Conservation (phyloP, 2,113 vertebrate genomes). For the Cephalopterus ornatus region DNA sequence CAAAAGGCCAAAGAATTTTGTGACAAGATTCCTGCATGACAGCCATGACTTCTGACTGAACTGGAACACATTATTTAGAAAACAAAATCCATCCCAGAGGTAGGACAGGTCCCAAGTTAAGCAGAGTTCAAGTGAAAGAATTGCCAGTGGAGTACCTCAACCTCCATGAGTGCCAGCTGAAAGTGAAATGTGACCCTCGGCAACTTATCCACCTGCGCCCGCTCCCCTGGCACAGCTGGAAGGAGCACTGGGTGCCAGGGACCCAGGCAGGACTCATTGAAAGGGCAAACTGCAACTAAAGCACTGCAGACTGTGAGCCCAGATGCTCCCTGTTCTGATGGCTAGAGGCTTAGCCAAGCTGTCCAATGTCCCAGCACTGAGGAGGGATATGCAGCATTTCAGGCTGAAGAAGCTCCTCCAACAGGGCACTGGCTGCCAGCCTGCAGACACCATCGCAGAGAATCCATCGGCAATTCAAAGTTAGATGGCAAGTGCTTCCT, state of each 20-base stretch:
- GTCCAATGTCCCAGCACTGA: not conserved
- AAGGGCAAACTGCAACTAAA: not conserved
- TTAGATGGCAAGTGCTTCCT: not conserved
- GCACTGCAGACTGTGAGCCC: fast-evolving
- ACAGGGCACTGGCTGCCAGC: not conserved
- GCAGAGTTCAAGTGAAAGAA: not conserved
- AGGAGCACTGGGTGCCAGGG: fast-evolving
- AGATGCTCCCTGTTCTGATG: not conserved
- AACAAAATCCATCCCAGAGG: not conserved
- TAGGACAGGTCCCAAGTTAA: not conserved
- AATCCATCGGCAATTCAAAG: not conserved
- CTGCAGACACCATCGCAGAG: fast-evolving
- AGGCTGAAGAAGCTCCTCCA: not conserved
- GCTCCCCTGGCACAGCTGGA: fast-evolving
- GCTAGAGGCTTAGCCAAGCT: not conserved
- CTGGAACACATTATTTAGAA: not conserved
- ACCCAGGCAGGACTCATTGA: not conserved
- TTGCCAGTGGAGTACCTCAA: not conserved
- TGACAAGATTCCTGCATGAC: not conserved
- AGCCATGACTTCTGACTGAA: slow-evolving; percentile 9
- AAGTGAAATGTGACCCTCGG: fast-evolving
- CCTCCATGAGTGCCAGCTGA: not conserved
- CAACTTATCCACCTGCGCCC: not conserved
- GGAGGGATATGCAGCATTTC: not conserved
- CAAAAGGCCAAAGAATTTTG: not conserved